These are phyloP conservation scores for Ganaspis sp. DNA, from an alignment of 1,140 invertebrate genomes.

Conservation along the genomic window DNA sequence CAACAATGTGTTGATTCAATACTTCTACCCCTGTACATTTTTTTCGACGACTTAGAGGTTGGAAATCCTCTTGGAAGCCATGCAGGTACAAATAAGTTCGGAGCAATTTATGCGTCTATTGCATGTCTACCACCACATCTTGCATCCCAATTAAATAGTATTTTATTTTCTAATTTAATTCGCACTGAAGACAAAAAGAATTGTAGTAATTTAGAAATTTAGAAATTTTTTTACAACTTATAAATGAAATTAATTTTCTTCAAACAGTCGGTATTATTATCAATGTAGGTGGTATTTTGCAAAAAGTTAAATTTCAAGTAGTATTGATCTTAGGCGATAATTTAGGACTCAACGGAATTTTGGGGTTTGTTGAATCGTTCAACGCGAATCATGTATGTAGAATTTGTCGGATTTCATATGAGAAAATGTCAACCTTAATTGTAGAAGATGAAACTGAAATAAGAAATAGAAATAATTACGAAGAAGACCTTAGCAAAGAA, in stretches of 20 bases:
- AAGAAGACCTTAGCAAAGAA: not conserved
- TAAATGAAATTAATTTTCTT: not conserved
- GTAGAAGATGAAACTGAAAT: conserved; percentile 8
- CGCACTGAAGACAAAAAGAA: not conserved
- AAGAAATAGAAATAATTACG: not conserved
- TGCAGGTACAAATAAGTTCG: conserved; percentile 39
- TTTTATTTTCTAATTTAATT: not conserved
- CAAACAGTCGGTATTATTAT: not conserved
- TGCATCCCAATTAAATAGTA: not conserved
- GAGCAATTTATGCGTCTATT: conserved; percentile 15
- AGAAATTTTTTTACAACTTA: not conserved
- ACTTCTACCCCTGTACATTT: conserved; percentile 36
- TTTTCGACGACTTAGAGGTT: conserved; percentile 17
- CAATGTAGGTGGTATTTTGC: not conserved
- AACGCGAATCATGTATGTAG: not conserved
- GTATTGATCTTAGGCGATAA: not conserved
- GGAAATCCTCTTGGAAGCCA: conserved; percentile 34
- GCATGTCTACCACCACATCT: conserved; percentile 8
- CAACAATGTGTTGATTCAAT: not conserved
- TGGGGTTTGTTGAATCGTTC: conserved; percentile 23
- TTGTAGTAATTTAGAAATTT: not conserved
- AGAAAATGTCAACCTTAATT: not conserved
- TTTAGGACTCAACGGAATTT: not conserved
- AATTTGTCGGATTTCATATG: not conserved
- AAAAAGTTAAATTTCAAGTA: not conserved